Evolutionary conservation across 1,140 invertebrate genomes (phyloP), one percentile per base, ranked within the genome.

Genomic region (Drosophila burlai): DNA sequence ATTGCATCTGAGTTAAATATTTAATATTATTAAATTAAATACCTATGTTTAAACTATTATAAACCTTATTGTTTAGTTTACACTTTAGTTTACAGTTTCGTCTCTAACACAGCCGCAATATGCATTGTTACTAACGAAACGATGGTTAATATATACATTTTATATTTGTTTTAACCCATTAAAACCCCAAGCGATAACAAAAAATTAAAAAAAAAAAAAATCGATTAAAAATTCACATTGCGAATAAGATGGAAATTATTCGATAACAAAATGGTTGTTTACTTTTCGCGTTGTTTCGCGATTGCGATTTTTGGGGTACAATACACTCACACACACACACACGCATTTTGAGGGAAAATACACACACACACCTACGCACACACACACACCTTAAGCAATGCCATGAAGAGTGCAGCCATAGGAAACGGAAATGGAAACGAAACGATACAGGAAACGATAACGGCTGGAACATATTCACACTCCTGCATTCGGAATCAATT

Each of bases 251-350:
- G 29, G 45, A 73, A 63, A 64, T 45, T 63, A 46, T 58, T 73
- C 63, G 59, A 63, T 66, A 45, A 64, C 45, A 78, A 80, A 76
- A 86, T 59, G 83, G 83, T 86, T 86, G 76, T 87, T 86, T 87
- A 76, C 62, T 86, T 86, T 85, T 80, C 78, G 64, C 63, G 49
- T 65, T 68, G 65, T 43, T 68, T 40, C n/a, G 67, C 67, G 49
- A 71, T 38, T 68, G 49, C 31, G 24, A 46, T 54, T 64, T 64
- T 60, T 52, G 46, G 38, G 66, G 47, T 45, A 24, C 47, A 60
- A 54, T 13, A 26, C 31, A 38, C 5, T 29, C 29, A 47, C 18
- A 54, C 15, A 45, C 18, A 31, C 42, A 49, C 46, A 21, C 38
- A 67, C 26, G 74, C 38, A 74, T 36, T 38, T 38, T 62, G 8